Evolutionary conservation across 2,797 vertebrate species (phyloP), one percentile per base, ranked within the genome.

Genomic region (Hippoglossus hippoglossus): DNA sequence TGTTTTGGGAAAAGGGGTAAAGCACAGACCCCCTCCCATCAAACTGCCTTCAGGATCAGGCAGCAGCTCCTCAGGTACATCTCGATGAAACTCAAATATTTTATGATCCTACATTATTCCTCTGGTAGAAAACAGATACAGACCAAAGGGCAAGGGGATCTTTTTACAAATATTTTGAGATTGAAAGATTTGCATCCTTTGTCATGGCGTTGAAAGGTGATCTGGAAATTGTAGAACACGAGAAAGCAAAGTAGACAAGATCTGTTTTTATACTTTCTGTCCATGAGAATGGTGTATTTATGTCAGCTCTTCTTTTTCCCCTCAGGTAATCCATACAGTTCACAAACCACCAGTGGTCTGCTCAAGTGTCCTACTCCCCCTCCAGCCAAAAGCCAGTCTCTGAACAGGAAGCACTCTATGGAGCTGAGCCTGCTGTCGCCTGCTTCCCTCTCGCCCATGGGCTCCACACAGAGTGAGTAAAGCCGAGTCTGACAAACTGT

Each of bases 311-410:
- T 67, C 8, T 71, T 63, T 71, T 60, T 44, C 58, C 44, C 18
- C 18, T 51, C 80, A 99, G 98, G 98, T 94, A 97, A 95, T 92
- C 94, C 94, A 87, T 99, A 97, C 92, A 96, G 95, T 90, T 94
- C 97, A 62, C 97, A 98, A 83, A 95, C 96, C 88, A 94, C 96
- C 82, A 96, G 96, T 87, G 94, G 96, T 87, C 96, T 97, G 87
- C 95, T 98, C 81, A 98, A 98, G 94, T 98, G 98, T 89, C 96
- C 97, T 84, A 99, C 98, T 67, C 97, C 97, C 75, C 97, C 97
- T 81, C 96, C 95, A 84, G 93, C 94, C 81, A 99, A 99, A 94
- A 94, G 95, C 82, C 95, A 96, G 80, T 94, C 95, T 88, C 94
- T 98, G 85, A 97, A 95, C 83, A 96, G 98, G 91, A 99, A 99